These are phyloP conservation scores for Tiliacea aurago DNA, from an alignment of 2,888 invertebrate genomes.

Conservation along the genomic window DNA sequence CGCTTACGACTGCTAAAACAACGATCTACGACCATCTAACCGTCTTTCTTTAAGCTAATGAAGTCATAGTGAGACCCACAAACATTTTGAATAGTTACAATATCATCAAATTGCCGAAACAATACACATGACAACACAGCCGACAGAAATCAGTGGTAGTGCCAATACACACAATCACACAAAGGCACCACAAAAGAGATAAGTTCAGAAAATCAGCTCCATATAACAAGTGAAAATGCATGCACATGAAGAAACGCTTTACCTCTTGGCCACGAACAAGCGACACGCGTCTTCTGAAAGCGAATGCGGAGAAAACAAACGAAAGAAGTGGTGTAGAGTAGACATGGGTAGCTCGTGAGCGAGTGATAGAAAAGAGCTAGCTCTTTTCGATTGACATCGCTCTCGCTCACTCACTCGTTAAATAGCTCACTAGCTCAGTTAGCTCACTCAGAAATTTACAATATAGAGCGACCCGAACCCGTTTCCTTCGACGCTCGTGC, in stretches of 20 bases:
- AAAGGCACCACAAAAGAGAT: not conserved
- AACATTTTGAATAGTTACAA: conserved; percentile 19
- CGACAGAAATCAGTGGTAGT: conserved; percentile 38
- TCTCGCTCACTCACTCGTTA: too few species aligned
- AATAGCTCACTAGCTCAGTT: too few species aligned
- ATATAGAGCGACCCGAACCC: too few species aligned
- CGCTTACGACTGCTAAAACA: too few species aligned
- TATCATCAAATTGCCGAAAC: conserved; percentile 17
- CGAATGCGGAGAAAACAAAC: not conserved
- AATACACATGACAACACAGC: conserved; percentile 20
- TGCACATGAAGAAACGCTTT: not conserved
- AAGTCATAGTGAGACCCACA: not conserved
- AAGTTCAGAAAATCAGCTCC: not conserved
- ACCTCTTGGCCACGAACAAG: not conserved
- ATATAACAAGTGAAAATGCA: not conserved
- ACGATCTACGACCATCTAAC: not conserved
- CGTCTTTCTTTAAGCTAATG: not conserved
- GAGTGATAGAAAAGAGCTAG: too few species aligned
- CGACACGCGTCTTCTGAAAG: not conserved
- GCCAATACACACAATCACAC: conserved; percentile 12
- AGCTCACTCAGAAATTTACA: too few species aligned
- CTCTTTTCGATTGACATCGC: too few species aligned
- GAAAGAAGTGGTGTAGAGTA: not conserved
- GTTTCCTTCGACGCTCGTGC: too few species aligned
- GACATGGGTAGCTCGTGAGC: too few species aligned